These are phyloP conservation scores for Pachyrhynchus sulphureomaculatus DNA, from an alignment of 1,140 invertebrate species.

Conservation along the genomic window DNA sequence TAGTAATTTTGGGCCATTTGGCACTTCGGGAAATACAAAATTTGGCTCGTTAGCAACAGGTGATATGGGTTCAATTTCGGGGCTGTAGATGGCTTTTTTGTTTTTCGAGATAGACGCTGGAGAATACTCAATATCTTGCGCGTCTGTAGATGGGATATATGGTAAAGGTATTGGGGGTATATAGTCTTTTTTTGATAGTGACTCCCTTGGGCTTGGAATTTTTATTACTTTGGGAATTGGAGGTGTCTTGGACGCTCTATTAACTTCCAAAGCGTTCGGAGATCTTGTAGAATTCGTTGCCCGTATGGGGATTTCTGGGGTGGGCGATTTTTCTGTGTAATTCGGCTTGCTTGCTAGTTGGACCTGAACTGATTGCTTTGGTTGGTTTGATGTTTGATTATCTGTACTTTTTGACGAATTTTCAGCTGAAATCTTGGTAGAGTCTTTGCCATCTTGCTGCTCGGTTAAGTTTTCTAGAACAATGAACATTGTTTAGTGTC, in stretches of 20 bases:
- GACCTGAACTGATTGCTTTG: too few species aligned
- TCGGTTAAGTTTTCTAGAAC: background rate
- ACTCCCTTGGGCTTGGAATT: background rate
- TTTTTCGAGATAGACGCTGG: background rate
- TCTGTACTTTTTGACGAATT: background rate
- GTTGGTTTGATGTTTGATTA: background rate
- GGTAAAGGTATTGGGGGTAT: slow-evolving; percentile 16
- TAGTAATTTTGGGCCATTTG: background rate
- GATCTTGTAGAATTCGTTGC: background rate
- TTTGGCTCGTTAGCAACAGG: background rate
- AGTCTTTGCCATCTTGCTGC: background rate
- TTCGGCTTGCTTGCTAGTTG: background rate
- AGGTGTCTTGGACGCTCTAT: too few species aligned
- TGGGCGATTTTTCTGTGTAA: background rate
- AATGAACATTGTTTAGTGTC: background rate
- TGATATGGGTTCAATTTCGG: slow-evolving; percentile 26
- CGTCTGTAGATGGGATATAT: background rate
- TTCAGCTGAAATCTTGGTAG: too few species aligned
- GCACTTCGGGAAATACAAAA: slow-evolving; percentile 1
- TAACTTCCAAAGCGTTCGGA: slow-evolving; percentile 2
- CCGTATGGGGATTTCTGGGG: background rate
- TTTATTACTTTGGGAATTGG: background rate
- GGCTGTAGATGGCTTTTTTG: slow-evolving; percentile 14
- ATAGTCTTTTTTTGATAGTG: slow-evolving; percentile 2
- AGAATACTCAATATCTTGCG: background rate